These are phyloP conservation scores for Candidula unifasciata DNA, from an alignment of 2,888 invertebrate species.

Conservation along the genomic window DNA sequence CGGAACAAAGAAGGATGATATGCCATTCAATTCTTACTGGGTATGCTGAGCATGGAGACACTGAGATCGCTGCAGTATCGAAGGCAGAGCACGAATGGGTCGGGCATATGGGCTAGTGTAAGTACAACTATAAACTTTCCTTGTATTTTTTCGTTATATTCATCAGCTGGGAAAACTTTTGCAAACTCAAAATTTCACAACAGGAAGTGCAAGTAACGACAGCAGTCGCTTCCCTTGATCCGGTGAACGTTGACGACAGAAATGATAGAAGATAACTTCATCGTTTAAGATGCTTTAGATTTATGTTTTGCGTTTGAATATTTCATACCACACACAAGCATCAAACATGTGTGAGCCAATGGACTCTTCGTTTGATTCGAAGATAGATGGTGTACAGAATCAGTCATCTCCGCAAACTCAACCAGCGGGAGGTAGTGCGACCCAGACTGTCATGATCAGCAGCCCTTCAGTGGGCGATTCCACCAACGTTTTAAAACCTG, in stretches of 20 bases:
- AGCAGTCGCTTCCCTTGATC: constrained; percentile 5
- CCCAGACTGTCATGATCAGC: not conserved
- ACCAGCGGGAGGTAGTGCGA: not conserved
- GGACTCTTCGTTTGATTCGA: constrained; percentile 47
- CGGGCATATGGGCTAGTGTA: too few relatives aligned
- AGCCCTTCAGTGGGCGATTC: not conserved
- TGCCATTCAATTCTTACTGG: too few relatives aligned
- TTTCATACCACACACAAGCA: not conserved
- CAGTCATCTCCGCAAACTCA: not conserved
- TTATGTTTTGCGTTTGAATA: not conserved
- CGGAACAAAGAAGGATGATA: too few relatives aligned
- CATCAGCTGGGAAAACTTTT: too few relatives aligned
- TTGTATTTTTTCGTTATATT: too few relatives aligned
- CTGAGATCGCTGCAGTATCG: too few relatives aligned
- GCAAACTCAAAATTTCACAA: not conserved
- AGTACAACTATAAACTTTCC: too few relatives aligned
- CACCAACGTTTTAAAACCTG: not conserved
- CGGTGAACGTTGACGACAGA: constrained; percentile 20
- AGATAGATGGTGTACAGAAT: constrained; percentile 29
- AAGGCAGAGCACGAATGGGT: too few relatives aligned
- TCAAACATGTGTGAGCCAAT: constrained; percentile 53
- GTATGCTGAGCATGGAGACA: too few relatives aligned
- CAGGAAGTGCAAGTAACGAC: not conserved
- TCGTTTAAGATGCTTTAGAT: constrained; percentile 1
- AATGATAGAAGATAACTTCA: not conserved